phyloP scores from a whole-genome alignment of 2,888 invertebrate genomes.

The Apodemia zela region DNA sequence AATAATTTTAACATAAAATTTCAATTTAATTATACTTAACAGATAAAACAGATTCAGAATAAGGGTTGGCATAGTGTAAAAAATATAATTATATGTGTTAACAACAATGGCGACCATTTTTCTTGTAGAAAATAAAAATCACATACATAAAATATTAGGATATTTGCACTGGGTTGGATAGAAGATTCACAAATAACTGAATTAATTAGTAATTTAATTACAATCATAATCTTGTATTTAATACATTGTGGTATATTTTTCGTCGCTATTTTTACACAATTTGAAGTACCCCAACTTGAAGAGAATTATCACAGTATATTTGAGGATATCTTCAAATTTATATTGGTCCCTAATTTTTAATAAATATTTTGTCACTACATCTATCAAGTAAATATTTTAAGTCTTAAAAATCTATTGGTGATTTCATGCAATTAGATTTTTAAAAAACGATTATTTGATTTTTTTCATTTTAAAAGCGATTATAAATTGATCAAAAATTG shows the following conservation, averaged over 20 bases:
- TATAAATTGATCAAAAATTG: conserved; percentile 24
- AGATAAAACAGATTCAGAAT: no score
- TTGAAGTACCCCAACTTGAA: conserved; percentile 75
- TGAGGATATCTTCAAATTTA: conserved; percentile 71
- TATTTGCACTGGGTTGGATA: conserved; percentile 1
- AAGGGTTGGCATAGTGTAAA: no score
- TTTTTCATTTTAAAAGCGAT: conserved; percentile 12
- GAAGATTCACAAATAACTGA: background rate
- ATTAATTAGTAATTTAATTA: conserved; percentile 4
- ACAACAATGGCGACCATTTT: no score
- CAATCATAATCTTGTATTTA: conserved; percentile 20
- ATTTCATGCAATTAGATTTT: conserved; percentile 19
- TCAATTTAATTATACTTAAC: no score
- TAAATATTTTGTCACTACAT: conserved; percentile 22
- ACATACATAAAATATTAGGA: no score
- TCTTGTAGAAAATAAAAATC: no score
- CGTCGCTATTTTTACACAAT: conserved; percentile 38
- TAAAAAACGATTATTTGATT: background rate
- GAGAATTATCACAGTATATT: conserved; percentile 78
- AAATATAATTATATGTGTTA: no score
- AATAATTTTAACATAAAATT: no score
- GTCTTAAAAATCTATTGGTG: conserved; percentile 43
- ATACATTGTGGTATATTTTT: background rate
- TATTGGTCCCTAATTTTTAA: conserved; percentile 31
- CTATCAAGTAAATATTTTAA: conserved; percentile 38